These are phyloP conservation scores for Melinaea marsaeus DNA, from an alignment of 2,888 invertebrate species.

Conservation along the genomic window DNA sequence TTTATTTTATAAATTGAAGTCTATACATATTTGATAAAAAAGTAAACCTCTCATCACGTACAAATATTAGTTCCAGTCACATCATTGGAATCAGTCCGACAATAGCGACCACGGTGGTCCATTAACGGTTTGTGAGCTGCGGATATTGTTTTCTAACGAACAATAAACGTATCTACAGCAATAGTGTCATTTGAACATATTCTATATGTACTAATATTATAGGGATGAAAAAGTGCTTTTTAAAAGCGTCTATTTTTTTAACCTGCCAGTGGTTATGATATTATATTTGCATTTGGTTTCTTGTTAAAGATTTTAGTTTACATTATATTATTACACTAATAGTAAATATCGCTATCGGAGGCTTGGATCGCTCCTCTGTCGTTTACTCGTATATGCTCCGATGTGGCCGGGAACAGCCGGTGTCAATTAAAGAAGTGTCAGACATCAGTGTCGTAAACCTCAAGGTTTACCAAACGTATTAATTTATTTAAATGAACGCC, in stretches of 20 bases:
- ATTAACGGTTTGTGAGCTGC: constrained; percentile 33
- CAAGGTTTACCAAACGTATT: not conserved
- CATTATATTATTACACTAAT: too few relatives aligned
- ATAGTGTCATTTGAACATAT: not conserved
- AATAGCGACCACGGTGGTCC: constrained; percentile 32
- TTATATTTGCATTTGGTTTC: too few relatives aligned
- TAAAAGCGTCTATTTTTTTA: too few relatives aligned
- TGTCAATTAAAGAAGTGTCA: too few relatives aligned
- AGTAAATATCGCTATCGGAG: too few relatives aligned
- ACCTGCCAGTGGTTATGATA: too few relatives aligned
- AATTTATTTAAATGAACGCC: constrained; percentile 16
- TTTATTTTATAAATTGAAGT: not conserved
- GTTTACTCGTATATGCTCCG: too few relatives aligned
- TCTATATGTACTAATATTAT: not conserved
- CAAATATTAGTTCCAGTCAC: constrained; percentile 31
- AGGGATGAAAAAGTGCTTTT: too few relatives aligned
- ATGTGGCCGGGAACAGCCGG: too few relatives aligned
- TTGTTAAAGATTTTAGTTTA: too few relatives aligned
- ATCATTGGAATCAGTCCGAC: constrained; percentile 32
- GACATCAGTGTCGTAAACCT: too few relatives aligned
- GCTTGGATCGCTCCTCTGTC: too few relatives aligned
- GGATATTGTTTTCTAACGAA: constrained; percentile 23
- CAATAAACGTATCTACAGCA: constrained; percentile 7
- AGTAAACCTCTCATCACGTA: constrained; percentile 27
- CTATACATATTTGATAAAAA: constrained; percentile 16